Base-by-base conservation (phyloP, 2,888 invertebrate genomes). In the Ctenicera cuprea region DNA sequence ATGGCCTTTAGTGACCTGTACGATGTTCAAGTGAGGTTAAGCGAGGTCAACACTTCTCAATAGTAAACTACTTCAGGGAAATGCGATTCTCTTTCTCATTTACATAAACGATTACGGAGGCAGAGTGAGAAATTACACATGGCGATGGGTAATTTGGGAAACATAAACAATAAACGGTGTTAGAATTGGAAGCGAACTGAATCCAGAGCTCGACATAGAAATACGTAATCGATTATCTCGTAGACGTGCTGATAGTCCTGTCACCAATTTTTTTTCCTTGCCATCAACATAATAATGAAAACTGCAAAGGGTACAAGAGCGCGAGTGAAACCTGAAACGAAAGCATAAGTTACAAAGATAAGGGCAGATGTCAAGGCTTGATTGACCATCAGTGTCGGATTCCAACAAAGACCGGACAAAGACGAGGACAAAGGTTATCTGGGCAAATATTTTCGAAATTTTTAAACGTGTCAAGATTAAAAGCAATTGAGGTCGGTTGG, bases 41-140 rank as follows among this genome's bases (percentile, higher is more conserved):
- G 73, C 62, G 78, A 80, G 81, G 79, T 81, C 80, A 81, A 75
- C 61, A 75, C 77, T 75, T 77, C 74, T 62, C 62, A 62, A 37
- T 59, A 69, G 69, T 65, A 71, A 73, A 59, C 67, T 61, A 67
- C 67, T 71, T 67, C 71, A 52, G 37, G 61, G 70, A 69, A 76
- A 76, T 73, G 50, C 70, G 64, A 68, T 61, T 45, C 59, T 45
- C 62, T 52, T 59, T 68, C 67, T 62, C 67, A 73, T 73, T 68
- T 62, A 54, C 68, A 61, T 59, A 61, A 45, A 18, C 62, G 43
- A 62, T 62, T 62, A 45, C 45, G 18, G 30, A 9, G 59, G 14
- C 59, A 54, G 52, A 54, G 48, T 64, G 64, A 64, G 64, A 33
- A 64, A 43, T 64, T 64, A n/a, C 37, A 26, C 30, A 38, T 38